Conservation (phyloP, 2,888 invertebrate species). For the Mythimna lalbum region DNA sequence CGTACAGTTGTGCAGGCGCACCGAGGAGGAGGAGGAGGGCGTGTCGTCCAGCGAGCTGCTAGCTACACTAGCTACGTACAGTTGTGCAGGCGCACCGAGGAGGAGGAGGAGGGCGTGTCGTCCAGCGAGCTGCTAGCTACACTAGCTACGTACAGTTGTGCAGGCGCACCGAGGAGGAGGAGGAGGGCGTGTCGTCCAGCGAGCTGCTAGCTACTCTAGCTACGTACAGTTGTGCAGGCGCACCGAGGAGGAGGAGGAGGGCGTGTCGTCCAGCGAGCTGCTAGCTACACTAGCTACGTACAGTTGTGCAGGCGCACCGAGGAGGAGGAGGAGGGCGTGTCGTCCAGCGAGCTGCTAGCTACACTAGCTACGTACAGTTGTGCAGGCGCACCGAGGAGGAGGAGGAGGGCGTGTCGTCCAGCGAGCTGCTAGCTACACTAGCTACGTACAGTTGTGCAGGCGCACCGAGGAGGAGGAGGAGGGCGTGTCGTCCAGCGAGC, state of each 20-base stretch:
- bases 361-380: conserved; percentile 62
- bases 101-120: not conserved
- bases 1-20: conserved; percentile 72
- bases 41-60: not conserved
- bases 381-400: conserved; percentile 77
- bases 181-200: conserved; percentile 78
- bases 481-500: conserved; percentile 5
- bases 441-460: conserved; percentile 11
- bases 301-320: conserved; percentile 36
- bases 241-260: conserved; percentile 16
- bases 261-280: conserved; percentile 14
- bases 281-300: conserved; percentile 30
- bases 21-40: conserved; percentile 79
- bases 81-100: conserved; percentile 39
- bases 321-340: conserved; percentile 17
- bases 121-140: not conserved
- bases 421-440: conserved; percentile 33
- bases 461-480: conserved; percentile 11
- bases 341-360: conserved; percentile 8
- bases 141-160: conserved; percentile 65
- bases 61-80: conserved; percentile 9
- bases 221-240: conserved; percentile 46
- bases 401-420: conserved; percentile 80
- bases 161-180: conserved; percentile 77
- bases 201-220: conserved; percentile 10